A percentile compares a stretch with the other conserved stretches of the same genome.
These are phyloP conservation scores for Agriotes lineatus DNA, from an alignment of 2,888 invertebrate species.

Conservation along the genomic window DNA sequence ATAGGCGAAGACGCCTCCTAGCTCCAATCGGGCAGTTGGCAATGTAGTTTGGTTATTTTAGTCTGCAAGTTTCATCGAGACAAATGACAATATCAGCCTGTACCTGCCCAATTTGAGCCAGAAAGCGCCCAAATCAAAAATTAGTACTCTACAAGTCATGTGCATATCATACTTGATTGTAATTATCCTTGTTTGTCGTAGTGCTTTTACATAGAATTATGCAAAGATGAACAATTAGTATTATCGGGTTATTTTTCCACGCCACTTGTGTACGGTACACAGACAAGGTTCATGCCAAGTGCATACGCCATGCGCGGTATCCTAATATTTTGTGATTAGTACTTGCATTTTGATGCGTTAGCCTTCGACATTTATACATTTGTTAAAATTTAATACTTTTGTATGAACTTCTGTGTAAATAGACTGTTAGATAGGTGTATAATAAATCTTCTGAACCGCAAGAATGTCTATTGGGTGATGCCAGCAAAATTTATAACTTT, in stretches of 20 bases:
- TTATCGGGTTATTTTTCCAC: not conserved
- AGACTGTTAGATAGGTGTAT: slow-evolving; percentile 19
- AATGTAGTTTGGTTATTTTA: too few relatives aligned
- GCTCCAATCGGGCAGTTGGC: not conserved
- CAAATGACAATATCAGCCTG: not conserved
- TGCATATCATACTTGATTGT: slow-evolving; percentile 3
- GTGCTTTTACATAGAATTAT: not conserved
- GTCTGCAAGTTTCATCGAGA: not conserved
- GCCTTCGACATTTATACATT: not conserved
- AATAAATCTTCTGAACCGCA: slow-evolving; percentile 13
- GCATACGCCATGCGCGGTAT: not conserved
- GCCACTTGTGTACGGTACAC: not conserved
- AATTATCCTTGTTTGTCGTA: not conserved
- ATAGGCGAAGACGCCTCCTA: not conserved
- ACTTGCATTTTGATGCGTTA: slow-evolving; percentile 2
- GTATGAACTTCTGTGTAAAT: slow-evolving; percentile 22
- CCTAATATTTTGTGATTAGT: slow-evolving; percentile 4
- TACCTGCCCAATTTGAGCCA: not conserved
- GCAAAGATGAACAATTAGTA: not conserved
- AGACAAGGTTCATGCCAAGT: not conserved
- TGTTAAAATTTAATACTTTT: slow-evolving; percentile 23
- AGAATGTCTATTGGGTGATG: not conserved
- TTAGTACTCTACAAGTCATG: not conserved
- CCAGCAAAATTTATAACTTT: slow-evolving; percentile 26
- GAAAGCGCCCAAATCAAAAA: not conserved